These are phyloP conservation scores for Micropoecilia bifurca DNA, from an alignment of 2,797 vertebrate species.

Conservation along the genomic window DNA sequence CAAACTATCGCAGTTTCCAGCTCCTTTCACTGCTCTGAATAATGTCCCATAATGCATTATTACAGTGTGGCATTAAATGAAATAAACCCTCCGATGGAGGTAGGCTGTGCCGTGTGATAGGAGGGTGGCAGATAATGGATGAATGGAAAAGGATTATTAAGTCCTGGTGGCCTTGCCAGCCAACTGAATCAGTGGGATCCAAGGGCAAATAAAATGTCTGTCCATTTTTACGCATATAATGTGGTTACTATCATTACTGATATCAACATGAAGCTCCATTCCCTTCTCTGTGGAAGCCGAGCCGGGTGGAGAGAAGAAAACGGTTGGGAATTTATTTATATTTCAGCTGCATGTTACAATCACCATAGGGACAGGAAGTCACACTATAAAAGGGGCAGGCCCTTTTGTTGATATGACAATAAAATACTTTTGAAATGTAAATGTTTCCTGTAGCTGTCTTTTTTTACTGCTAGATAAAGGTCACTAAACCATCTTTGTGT, in stretches of 20 bases:
- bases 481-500: slow-evolving; percentile 2
- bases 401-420: slow-evolving; percentile 39
- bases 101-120: neutral
- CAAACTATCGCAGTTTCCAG: neutral
- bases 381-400: slow-evolving; percentile 11
- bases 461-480: slow-evolving; percentile 15
- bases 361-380: slow-evolving; percentile 33
- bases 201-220: slow-evolving; percentile 47
- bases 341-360: slow-evolving; percentile 51
- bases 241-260: slow-evolving; percentile 50
- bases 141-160: slow-evolving; percentile 45
- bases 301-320: slow-evolving; percentile 31
- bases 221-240: slow-evolving; percentile 32
- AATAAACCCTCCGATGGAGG: slow-evolving; percentile 40
- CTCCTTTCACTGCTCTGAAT: slow-evolving; percentile 17
- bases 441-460: slow-evolving; percentile 25
- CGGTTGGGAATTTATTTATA: slow-evolving; percentile 58
- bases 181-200: slow-evolving; percentile 39
- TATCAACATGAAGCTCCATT: slow-evolving; percentile 55
- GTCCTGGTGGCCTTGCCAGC: slow-evolving; percentile 27
- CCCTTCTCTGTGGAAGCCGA: slow-evolving; percentile 37
- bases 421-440: slow-evolving; percentile 35
- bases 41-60: slow-evolving; percentile 34
- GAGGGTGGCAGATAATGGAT: slow-evolving; percentile 14
- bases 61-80: slow-evolving; percentile 53